Conservation (phyloP, 2,113 vertebrate species). For the Pachycephala philippinensis region DNA sequence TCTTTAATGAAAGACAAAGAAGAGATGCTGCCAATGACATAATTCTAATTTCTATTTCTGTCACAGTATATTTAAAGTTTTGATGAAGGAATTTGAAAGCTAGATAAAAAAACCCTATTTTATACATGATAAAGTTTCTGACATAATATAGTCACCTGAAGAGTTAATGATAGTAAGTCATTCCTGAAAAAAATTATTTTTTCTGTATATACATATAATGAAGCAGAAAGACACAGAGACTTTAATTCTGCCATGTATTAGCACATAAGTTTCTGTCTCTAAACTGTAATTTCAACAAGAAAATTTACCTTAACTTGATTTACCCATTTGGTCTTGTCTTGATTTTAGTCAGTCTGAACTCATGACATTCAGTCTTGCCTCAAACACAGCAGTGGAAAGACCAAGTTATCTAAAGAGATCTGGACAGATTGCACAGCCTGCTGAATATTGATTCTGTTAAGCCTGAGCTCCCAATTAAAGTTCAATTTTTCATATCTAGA, state of each 20-base stretch:
- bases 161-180: neutral
- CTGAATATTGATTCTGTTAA: neutral
- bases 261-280: neutral
- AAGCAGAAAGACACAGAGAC: neutral
- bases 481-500: neutral
- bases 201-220: neutral
- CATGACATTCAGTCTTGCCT: neutral
- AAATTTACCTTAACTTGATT: neutral
- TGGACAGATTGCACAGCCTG: neutral
- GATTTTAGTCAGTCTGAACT: neutral
- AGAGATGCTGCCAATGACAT: neutral
- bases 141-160: neutral
- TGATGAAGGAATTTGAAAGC: neutral
- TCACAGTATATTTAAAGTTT: neutral
- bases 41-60: neutral
- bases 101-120: neutral
- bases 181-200: neutral
- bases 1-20: neutral
- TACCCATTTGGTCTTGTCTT: neutral
- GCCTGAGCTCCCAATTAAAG: neutral
- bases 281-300: neutral
- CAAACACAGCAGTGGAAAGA: neutral
- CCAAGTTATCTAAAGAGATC: neutral
- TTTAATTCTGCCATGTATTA: neutral
- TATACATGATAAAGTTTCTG: neutral